These are phyloP conservation scores for Ictalurus punctatus DNA, from an alignment of 2,113 vertebrate species.

Conservation along the genomic window DNA sequence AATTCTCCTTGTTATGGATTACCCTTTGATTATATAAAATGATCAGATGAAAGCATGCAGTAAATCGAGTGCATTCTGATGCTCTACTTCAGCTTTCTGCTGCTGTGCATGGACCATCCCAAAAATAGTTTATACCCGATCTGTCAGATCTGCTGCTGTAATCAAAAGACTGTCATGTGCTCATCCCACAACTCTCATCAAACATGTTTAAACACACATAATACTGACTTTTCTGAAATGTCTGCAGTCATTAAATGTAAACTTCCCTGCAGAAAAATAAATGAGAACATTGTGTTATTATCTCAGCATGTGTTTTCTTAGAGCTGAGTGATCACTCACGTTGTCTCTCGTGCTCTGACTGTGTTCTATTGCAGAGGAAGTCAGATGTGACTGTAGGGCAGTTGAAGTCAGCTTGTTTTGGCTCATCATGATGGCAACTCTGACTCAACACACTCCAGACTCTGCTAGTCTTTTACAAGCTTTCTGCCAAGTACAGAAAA, in stretches of 20 bases:
- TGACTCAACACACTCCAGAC: constrained; percentile 40
- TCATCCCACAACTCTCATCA: neutral
- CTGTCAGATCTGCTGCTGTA: neutral
- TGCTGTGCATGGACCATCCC: neutral
- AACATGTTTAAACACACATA: neutral
- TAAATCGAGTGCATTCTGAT: neutral
- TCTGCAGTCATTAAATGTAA: neutral
- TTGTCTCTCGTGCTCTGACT: constrained; percentile 7
- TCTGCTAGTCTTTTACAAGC: constrained; percentile 18
- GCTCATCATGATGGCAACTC: constrained; percentile 27
- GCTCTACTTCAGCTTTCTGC: neutral
- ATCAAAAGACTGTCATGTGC: neutral
- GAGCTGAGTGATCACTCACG: neutral
- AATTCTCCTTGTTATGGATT: neutral
- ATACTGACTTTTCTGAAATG: neutral
- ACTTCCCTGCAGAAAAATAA: neutral
- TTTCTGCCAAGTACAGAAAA: constrained; percentile 26
- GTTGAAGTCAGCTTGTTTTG: constrained; percentile 46
- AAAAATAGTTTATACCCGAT: neutral
- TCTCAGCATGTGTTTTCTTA: constrained; percentile 10
- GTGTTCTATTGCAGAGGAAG: constrained; percentile 33
- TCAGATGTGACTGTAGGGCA: constrained; percentile 47
- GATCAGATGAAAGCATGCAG: neutral
- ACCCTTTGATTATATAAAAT: neutral
- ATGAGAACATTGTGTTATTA: constrained; percentile 27